Evolutionary conservation across 2,888 invertebrate genomes (phyloP), one percentile per base, ranked within the genome.

Genomic region (Acleris cristana): DNA sequence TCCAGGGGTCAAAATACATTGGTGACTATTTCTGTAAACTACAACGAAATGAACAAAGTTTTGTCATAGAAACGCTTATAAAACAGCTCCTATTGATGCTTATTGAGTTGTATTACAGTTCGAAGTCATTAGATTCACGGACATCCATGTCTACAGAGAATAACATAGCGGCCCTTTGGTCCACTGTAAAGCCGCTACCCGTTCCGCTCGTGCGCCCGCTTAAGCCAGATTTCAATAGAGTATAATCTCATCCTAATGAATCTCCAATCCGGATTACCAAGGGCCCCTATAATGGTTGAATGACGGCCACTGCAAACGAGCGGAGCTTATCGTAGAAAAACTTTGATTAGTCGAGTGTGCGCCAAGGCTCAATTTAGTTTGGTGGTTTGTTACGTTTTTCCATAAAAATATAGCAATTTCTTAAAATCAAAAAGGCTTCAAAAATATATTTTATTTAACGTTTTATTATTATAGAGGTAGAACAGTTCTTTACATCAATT

Each of bases 181-280:
- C 54, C 44, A 30, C 49, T 45, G 51, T 56, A 60, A 62, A 61
- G 63, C 75, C 76, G 77, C 79, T 75, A 76, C 82, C 76, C 77
- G 78, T 76, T 79, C 78, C 83, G 78, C 76, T 76, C 79, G 78
- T 83, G 80, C 81, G 75, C 79, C 76, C 84, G 85, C 82, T 85
- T 87, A 88, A 89, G 90, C 89, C 86, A 90, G 91, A 92, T 93
- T 92, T 93, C 92, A 92, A 93, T 93, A 89, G 91, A 89, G 88
- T 85, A 90, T 93, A 93, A 93, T 93, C 93, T 92, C 87, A 83
- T 88, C 89, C 91, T 93, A 93, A 93, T 93, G 93, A 93, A 93
- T 93, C 93, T 89, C 86, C 88, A 86, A 91, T 92, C 92, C 93
- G 92, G 93, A 92, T 93, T 91, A 92, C 77, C 78, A 82, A 80